A percentile compares a stretch with the other conserved stretches of the same genome.
These are phyloP conservation scores for Chamaetylas fuelleborni DNA, from an alignment of 2,113 vertebrate genomes.

Conservation along the genomic window DNA sequence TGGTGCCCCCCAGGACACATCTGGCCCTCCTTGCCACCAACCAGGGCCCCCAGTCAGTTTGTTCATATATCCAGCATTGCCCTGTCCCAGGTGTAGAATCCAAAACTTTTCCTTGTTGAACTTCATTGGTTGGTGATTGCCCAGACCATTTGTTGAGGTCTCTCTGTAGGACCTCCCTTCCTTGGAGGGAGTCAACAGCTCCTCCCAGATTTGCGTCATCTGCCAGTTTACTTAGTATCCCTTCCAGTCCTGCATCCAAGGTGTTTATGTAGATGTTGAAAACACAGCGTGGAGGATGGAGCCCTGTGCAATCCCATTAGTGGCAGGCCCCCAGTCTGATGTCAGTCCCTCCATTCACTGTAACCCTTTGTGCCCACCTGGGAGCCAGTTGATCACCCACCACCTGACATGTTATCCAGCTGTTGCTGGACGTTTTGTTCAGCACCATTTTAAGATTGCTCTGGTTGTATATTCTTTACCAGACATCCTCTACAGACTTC, in stretches of 20 bases:
- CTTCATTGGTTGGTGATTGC: not conserved
- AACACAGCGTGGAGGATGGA: rapidly evolving
- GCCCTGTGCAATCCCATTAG: not conserved
- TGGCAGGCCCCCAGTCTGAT: not conserved
- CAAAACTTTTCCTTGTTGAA: too few species aligned
- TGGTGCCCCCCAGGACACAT: too few species aligned
- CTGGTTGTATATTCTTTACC: not conserved
- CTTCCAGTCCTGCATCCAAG: not conserved
- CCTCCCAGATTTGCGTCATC: not conserved
- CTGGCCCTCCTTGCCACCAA: not conserved
- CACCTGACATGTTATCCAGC: not conserved
- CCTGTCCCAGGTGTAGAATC: not conserved
- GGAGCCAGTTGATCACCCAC: not conserved
- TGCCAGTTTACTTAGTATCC: not conserved
- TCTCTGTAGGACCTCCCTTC: not conserved
- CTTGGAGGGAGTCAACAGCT: not conserved
- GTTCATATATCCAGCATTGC: not conserved
- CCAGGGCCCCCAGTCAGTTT: not conserved
- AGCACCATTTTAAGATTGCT: not conserved
- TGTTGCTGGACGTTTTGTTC: not conserved
- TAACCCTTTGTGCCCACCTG: rapidly evolving
- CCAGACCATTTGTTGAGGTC: not conserved
- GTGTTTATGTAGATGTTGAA: rapidly evolving
- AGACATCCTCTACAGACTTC: not conserved
- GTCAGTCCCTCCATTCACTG: not conserved